phyloP scores from a whole-genome alignment of 2,797 vertebrate genomes.

The Podarcis lilfordi region DNA sequence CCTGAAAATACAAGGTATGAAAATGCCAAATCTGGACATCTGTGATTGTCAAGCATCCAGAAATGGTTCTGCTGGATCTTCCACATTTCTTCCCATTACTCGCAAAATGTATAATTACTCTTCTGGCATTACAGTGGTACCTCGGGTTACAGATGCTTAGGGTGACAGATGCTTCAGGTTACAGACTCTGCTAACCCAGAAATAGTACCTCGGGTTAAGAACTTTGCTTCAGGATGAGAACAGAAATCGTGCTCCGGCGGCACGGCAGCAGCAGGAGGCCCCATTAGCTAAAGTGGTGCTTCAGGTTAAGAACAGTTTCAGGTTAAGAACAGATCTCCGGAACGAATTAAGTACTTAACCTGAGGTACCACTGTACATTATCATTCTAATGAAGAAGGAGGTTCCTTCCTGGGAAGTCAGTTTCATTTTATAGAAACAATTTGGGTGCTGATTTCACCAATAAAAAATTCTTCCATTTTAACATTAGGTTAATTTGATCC shows the following conservation, averaged over 20 bases:
- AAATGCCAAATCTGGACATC: not conserved
- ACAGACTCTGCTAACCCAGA: no score
- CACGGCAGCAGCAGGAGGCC: no score
- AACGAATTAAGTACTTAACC: no score
- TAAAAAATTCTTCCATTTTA: not conserved
- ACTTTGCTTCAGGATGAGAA: no score
- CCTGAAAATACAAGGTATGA: not conserved
- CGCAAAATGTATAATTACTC: not conserved
- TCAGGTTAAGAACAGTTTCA: no score
- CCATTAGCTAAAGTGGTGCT: no score
- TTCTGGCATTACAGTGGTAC: not conserved
- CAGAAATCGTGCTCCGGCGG: no score
- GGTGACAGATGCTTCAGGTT: no score
- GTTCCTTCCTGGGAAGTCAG: not conserved
- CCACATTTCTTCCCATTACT: not conserved
- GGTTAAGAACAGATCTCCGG: no score
- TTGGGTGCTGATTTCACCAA: not conserved
- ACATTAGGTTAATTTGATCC: not conserved
- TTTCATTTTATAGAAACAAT: not conserved
- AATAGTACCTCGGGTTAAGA: no score
- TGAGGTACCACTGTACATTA: not conserved
- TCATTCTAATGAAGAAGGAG: not conserved
- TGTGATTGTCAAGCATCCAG: not conserved
- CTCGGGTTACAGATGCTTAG: no score
- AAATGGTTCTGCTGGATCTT: not conserved